Conservation (phyloP, 2,797 vertebrate species). For the Sebastes diaconus region DNA sequence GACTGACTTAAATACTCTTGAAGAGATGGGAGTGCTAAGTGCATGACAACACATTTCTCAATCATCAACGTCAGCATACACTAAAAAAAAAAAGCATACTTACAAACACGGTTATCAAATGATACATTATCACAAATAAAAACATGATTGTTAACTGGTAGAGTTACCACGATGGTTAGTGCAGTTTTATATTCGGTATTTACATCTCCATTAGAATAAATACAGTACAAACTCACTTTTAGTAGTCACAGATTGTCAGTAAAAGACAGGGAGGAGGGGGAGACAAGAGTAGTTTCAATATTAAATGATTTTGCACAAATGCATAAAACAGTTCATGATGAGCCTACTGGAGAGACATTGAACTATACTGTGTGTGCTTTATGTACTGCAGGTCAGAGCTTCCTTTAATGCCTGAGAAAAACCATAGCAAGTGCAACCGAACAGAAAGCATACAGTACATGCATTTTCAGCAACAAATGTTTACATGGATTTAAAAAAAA, state of each 20-base stretch:
- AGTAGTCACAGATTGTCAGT: slow-evolving; percentile 79
- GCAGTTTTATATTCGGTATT: slow-evolving; percentile 70
- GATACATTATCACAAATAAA: slow-evolving; percentile 65
- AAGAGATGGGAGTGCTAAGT: slow-evolving; percentile 51
- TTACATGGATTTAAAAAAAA: slow-evolving; percentile 31
- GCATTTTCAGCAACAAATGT: slow-evolving; percentile 63
- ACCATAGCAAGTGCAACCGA: slow-evolving; percentile 60
- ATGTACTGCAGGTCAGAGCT: slow-evolving; percentile 37
- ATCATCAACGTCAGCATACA: slow-evolving; percentile 61
- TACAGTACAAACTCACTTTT: slow-evolving; percentile 67
- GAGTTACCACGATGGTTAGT: slow-evolving; percentile 70
- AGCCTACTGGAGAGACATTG: slow-evolving; percentile 40
- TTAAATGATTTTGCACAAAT: slow-evolving; percentile 46
- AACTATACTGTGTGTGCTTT: slow-evolving; percentile 43
- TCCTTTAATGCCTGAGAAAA: slow-evolving; percentile 62
- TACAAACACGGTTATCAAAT: slow-evolving; percentile 72
- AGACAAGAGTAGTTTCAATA: slow-evolving; percentile 22
- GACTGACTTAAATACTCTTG: slow-evolving; percentile 62
- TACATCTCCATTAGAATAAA: slow-evolving; percentile 68
- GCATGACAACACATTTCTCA: slow-evolving; percentile 53
- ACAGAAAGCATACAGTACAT: slow-evolving; percentile 65
- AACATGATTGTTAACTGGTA: slow-evolving; percentile 63
- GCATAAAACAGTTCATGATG: slow-evolving; percentile 48
- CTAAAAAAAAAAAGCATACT: slow-evolving; percentile 66
- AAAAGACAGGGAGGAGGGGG: slow-evolving; percentile 43